A percentile compares a stretch with the other conserved stretches of the same genome.
Evolutionary conservation across 1,140 invertebrate genomes (phyloP).

Genomic region (Atta cephalotes): DNA sequence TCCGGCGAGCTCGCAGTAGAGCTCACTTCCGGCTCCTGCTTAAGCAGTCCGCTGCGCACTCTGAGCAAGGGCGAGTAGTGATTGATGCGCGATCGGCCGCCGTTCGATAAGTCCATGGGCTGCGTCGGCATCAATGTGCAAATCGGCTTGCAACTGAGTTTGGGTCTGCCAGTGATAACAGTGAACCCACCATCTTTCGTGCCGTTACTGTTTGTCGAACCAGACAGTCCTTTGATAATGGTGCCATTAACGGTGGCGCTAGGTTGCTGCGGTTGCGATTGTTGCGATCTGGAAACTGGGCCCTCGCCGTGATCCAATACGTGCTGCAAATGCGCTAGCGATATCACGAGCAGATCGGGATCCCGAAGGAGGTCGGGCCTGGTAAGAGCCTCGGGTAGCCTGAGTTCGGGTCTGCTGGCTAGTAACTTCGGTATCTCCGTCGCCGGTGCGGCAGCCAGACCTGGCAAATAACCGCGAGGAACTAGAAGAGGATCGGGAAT

Average conservation of each 20-base stretch:
- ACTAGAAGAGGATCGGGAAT: constrained; percentile 93
- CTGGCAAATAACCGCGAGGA: constrained; percentile 90
- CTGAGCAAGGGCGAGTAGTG: constrained; percentile 79
- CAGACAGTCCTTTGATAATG: constrained; percentile 37
- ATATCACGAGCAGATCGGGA: constrained; percentile 92
- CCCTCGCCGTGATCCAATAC: constrained; percentile 86
- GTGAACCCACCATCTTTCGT: constrained; percentile 62
- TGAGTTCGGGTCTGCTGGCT: constrained; percentile 89
- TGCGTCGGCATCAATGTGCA: constrained; percentile 82
- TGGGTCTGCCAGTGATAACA: constrained; percentile 70
- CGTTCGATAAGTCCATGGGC: constrained; percentile 83
- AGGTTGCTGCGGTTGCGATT: constrained; percentile 55
- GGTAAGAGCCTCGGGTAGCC: constrained; percentile 90
- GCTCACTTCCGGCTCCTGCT: constrained; percentile 84
- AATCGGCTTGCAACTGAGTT: constrained; percentile 83
- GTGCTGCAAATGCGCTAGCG: constrained; percentile 91
- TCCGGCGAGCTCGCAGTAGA: constrained; percentile 82
- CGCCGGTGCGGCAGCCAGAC: constrained; percentile 90
- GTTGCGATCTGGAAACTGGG: constrained; percentile 70
- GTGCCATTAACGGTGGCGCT: neutral
- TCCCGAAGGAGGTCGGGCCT: constrained; percentile 91
- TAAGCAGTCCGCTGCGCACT: constrained; percentile 81
- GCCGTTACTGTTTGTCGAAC: constrained; percentile 52
- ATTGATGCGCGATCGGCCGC: constrained; percentile 77
- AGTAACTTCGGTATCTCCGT: constrained; percentile 92